phyloP scores from a whole-genome alignment of 2,113 vertebrate genomes.

The Vidua chalybeata region DNA sequence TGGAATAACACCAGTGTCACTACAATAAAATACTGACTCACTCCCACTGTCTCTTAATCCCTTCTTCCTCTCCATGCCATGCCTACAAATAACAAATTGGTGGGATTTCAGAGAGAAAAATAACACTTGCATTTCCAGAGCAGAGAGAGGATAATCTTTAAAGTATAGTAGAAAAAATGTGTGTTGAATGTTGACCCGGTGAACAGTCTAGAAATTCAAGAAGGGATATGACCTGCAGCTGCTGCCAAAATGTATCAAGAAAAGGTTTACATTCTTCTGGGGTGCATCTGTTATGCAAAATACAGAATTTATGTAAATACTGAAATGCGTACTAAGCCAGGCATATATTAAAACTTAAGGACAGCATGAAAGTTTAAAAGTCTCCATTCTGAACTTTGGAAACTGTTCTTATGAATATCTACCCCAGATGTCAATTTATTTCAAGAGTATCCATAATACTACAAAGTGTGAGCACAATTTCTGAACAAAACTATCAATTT shows the following conservation, averaged over 20 bases:
- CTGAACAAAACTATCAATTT: background rate
- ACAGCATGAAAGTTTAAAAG: background rate
- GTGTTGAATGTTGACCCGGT: background rate
- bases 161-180: background rate
- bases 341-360: background rate
- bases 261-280: background rate
- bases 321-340: background rate
- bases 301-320: background rate
- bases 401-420: background rate
- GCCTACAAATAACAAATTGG: background rate
- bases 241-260: background rate
- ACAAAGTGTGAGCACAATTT: background rate
- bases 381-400: conserved; percentile 6
- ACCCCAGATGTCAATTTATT: background rate
- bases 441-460: background rate
- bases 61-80: background rate
- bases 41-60: background rate
- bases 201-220: background rate
- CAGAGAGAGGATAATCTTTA: background rate
- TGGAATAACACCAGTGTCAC: background rate
- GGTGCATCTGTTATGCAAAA: background rate
- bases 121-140: background rate
- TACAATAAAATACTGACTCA: background rate
- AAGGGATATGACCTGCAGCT: background rate
- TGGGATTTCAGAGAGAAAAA: background rate